Evolutionary conservation across 2,113 vertebrate species (phyloP).

Genomic region (Sprattus sprattus): DNA sequence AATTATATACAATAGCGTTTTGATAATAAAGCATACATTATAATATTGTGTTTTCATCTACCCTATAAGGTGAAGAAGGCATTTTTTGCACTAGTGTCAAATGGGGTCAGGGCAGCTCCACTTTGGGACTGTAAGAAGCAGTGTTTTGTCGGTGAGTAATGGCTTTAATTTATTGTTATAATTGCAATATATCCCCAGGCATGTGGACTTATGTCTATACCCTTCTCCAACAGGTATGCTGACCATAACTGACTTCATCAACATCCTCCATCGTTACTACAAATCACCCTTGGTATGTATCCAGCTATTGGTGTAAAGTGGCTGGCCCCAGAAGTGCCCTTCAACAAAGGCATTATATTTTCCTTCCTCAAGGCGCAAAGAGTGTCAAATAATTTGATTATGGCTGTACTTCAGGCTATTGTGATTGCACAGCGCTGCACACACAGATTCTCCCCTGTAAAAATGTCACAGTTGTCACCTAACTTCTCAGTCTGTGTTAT

Average conservation of each 20-base stretch:
- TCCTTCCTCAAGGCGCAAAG: neutral
- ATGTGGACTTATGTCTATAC: neutral
- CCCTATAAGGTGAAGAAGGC: slow-evolving; percentile 92
- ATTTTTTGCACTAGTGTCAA: slow-evolving; percentile 95
- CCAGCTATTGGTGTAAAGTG: neutral
- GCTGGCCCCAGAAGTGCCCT: neutral
- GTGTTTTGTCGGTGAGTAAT: slow-evolving; percentile 89
- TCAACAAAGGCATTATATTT: neutral
- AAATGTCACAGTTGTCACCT: neutral
- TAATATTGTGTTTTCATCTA: slow-evolving; percentile 18
- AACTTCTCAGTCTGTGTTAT: neutral
- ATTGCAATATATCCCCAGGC: neutral
- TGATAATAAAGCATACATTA: neutral
- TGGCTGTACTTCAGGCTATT: neutral
- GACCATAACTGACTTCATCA: slow-evolving; percentile 98
- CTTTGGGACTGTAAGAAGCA: slow-evolving; percentile 98
- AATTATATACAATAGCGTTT: neutral
- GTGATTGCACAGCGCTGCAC: neutral
- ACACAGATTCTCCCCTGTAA: neutral
- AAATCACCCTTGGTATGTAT: slow-evolving; percentile 91
- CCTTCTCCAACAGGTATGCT: slow-evolving; percentile 79
- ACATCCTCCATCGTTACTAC: slow-evolving; percentile 97
- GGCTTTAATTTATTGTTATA: neutral
- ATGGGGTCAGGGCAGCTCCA: slow-evolving; percentile 92
- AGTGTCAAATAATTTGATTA: neutral